phyloP scores from a whole-genome alignment of 1,140 invertebrate genomes.

The Macrobrachium rosenbergii region DNA sequence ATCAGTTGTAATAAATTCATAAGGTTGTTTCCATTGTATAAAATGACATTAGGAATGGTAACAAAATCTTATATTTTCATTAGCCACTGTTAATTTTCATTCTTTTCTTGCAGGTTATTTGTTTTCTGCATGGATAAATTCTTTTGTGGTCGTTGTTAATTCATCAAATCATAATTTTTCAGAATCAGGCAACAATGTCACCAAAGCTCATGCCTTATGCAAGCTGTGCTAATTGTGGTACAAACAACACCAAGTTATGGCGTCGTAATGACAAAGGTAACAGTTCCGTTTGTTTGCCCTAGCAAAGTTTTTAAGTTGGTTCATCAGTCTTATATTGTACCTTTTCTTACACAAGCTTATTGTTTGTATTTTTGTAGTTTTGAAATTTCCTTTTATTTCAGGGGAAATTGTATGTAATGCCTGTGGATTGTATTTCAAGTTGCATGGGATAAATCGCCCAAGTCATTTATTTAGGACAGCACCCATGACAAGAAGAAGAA shows the following conservation, averaged over 20 bases:
- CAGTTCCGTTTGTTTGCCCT: not conserved
- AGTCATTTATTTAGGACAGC: conserved; percentile 53
- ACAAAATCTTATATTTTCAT: not conserved
- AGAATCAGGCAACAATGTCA: conserved; percentile 50
- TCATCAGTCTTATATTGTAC: no score
- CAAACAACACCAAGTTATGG: conserved; percentile 95
- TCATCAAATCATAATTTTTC: not conserved
- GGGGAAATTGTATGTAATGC: conserved; percentile 98
- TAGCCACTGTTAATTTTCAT: no score
- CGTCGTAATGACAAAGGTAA: conserved; percentile 92
- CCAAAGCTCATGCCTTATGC: conserved; percentile 55
- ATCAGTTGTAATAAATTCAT: no score
- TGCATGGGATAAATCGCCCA: conserved; percentile 93
- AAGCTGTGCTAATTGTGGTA: conserved; percentile 94
- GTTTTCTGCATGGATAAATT: no score
- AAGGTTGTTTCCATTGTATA: no score
- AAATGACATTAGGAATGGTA: no score
- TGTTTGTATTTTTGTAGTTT: not conserved
- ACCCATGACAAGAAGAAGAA: conserved; percentile 60
- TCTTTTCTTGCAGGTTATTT: no score
- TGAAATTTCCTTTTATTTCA: conserved; percentile 10
- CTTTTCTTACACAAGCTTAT: no score
- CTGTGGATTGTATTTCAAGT: conserved; percentile 97
- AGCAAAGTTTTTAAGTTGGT: not conserved
- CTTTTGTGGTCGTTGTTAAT: no score